Conservation (phyloP, 2,888 invertebrate genomes). For the Ashinkailepas kermadecensis region DNA sequence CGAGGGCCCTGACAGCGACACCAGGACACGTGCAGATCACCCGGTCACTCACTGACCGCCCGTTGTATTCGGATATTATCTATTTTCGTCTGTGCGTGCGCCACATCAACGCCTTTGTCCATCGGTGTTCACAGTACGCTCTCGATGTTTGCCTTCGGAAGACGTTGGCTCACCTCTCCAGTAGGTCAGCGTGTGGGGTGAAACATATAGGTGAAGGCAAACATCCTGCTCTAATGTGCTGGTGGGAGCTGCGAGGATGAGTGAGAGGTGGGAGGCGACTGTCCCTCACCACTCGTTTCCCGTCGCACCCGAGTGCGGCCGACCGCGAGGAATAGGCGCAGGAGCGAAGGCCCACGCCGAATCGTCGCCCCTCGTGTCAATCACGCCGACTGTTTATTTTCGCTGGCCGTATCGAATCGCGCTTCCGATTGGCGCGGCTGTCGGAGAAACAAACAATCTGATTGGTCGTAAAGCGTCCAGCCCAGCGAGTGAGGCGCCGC, state of each 20-base stretch:
- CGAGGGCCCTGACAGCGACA: background rate
- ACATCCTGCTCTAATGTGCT: background rate
- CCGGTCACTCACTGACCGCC: background rate
- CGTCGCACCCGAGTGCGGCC: background rate
- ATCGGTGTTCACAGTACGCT: background rate
- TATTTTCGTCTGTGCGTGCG: background rate
- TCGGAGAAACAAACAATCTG: constrained; percentile 1
- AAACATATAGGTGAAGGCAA: constrained; percentile 5
- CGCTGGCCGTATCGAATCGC: constrained; percentile 14
- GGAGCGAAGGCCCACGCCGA: background rate
- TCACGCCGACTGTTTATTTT: constrained; percentile 13
- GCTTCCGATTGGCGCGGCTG: constrained; percentile 8
- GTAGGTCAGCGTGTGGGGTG: background rate
- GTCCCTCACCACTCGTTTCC: background rate
- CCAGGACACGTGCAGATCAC: background rate
- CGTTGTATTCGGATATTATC: background rate
- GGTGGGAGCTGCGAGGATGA: background rate
- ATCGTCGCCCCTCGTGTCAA: background rate
- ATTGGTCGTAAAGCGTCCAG: constrained; percentile 9
- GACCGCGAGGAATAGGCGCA: background rate
- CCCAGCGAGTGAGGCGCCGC: background rate
- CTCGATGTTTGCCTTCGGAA: background rate
- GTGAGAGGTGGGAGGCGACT: background rate
- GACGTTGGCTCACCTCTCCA: background rate
- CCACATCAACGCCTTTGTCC: background rate